Conservation (phyloP, 2,113 vertebrate species). For the Mastomys coucha region DNA sequence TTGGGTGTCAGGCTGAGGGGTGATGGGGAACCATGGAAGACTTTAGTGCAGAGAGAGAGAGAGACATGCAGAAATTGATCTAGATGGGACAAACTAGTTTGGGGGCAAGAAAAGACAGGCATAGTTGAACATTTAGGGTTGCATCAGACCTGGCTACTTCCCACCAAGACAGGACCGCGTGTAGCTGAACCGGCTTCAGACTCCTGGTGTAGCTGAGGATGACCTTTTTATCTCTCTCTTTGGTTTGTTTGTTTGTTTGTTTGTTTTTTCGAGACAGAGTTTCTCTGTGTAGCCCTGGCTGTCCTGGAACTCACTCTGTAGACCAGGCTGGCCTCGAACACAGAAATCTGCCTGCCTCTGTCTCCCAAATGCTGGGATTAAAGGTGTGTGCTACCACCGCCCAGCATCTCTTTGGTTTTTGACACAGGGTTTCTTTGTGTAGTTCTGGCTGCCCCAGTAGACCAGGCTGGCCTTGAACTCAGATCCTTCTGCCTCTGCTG, state of each 20-base stretch:
- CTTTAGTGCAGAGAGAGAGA: neutral
- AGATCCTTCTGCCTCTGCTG: neutral
- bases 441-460: neutral
- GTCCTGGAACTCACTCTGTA: too few species aligned
- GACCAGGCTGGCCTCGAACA: too few species aligned
- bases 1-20: neutral
- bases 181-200: neutral
- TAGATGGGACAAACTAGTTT: neutral
- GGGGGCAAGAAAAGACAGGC: neutral
- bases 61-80: neutral
- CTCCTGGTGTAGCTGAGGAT: neutral
- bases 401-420: too few species aligned
- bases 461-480: neutral
- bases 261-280: too few species aligned
- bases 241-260: too few species aligned
- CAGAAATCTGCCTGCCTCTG: too few species aligned
- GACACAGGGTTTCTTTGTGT: neutral
- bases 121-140: neutral
- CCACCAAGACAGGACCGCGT: neutral
- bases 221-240: accelerated
- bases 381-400: too few species aligned
- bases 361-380: too few species aligned
- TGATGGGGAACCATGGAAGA: neutral
- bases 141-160: neutral
- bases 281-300: too few species aligned